Evolutionary conservation across 2,113 vertebrate genomes (phyloP).

Genomic region (Lasiurus borealis): DNA sequence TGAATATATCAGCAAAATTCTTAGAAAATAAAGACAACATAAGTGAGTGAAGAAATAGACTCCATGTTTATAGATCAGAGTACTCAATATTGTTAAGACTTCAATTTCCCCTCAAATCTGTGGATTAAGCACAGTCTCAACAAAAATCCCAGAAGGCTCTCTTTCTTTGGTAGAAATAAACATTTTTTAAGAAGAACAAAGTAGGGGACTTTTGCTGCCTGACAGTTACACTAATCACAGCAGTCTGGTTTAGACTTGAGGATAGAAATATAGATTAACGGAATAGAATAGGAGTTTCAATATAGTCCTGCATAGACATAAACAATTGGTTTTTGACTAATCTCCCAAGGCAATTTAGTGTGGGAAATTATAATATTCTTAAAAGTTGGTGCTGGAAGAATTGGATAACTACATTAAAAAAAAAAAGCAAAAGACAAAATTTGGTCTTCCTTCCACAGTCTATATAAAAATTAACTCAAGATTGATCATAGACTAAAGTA

Average conservation of each 20-base stretch:
- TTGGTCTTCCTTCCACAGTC: background rate
- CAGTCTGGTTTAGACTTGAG: background rate
- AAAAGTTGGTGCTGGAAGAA: background rate
- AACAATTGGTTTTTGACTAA: constrained; percentile 26
- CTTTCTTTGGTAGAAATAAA: background rate
- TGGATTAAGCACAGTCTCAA: background rate
- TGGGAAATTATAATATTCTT: background rate
- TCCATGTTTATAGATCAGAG: background rate
- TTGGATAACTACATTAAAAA: background rate
- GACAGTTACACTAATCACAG: background rate
- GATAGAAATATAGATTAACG: too few relatives aligned
- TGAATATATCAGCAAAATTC: background rate
- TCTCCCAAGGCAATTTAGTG: background rate
- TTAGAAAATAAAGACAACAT: background rate
- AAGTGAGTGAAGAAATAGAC: background rate
- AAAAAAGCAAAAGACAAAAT: background rate
- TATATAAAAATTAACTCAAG: constrained; percentile 22
- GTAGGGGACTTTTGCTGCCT: background rate
- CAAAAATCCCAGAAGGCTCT: background rate
- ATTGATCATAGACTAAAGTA: background rate
- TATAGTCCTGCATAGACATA: background rate
- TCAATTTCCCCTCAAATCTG: background rate
- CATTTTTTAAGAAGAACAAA: constrained; percentile 1
- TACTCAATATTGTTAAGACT: background rate
- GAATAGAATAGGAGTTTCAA: background rate